These are phyloP conservation scores for Aurelia sp. DNA, from an alignment of 30 jellyfish, hydroid and myxozoan species.

Conservation along the genomic window DNA sequence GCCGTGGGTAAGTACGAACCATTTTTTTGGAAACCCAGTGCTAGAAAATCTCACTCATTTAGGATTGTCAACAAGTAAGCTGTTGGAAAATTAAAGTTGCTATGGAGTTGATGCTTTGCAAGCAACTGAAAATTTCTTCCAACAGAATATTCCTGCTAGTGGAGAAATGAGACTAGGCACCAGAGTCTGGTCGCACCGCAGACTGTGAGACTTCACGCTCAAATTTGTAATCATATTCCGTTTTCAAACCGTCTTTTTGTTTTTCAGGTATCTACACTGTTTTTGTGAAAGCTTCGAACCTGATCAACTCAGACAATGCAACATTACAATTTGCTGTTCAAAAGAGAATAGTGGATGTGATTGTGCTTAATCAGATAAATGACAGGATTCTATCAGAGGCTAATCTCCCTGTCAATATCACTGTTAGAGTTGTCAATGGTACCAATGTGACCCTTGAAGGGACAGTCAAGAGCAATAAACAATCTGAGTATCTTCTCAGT, in stretches of 20 bases:
- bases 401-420: background rate
- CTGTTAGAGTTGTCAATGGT: slow-evolving; percentile 46
- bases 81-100: too few species aligned
- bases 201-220: background rate
- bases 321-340: slow-evolving; percentile 38
- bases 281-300: slow-evolving; percentile 32
- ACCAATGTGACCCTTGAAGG: slow-evolving; percentile 52
- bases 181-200: too few species aligned
- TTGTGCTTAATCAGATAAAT: slow-evolving; percentile 1
- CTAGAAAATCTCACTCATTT: too few species aligned
- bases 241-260: background rate
- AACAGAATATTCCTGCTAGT: too few species aligned
- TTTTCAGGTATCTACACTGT: slow-evolving; percentile 33
- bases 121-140: background rate
- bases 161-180: too few species aligned
- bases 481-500: too few species aligned
- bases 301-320: slow-evolving; percentile 36
- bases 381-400: slow-evolving; percentile 20
- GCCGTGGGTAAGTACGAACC: slow-evolving; percentile 32
- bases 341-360: slow-evolving; percentile 31
- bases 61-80: too few species aligned
- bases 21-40: too few species aligned
- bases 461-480: background rate
- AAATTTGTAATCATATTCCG: background rate
- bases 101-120: too few species aligned